Percentiles rank a stretch among this genome's conserved stretches.
Conservation (phyloP, 2,113 vertebrate species). For the Gallinago undulata region DNA sequence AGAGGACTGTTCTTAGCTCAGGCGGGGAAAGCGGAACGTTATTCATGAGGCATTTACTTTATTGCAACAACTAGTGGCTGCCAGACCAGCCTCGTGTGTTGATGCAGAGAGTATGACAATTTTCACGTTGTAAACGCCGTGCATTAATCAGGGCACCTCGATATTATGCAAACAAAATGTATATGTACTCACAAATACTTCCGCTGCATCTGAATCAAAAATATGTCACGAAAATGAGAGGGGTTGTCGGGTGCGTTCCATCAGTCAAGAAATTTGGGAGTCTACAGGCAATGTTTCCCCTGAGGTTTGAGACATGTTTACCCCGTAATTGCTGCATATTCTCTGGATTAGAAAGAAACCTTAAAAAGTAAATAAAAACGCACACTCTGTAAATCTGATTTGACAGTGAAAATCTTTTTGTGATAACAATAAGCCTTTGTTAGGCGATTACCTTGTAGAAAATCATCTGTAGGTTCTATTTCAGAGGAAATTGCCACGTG, state of each 20-base stretch:
- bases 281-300: background rate
- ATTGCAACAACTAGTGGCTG: background rate
- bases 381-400: background rate
- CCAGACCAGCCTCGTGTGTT: background rate
- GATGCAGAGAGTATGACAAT: conserved; percentile 36
- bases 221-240: background rate
- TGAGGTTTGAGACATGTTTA: background rate
- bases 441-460: background rate
- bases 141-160: conserved; percentile 31
- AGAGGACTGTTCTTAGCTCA: background rate
- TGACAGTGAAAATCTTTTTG: background rate
- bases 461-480: background rate
- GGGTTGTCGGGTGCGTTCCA: background rate
- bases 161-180: conserved; percentile 54
- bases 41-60: conserved; percentile 32
- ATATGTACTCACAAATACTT: background rate
- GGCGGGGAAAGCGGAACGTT: background rate
- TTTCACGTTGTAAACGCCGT: conserved; percentile 46
- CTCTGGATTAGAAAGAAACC: conserved; percentile 14
- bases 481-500: background rate
- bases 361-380: conserved; percentile 28
- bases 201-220: conserved; percentile 11
- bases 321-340: background rate
- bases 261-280: background rate
- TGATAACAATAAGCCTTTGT: background rate